Evolutionary conservation across 2,113 vertebrate genomes (phyloP).

Genomic region (Pardalotus punctatus): DNA sequence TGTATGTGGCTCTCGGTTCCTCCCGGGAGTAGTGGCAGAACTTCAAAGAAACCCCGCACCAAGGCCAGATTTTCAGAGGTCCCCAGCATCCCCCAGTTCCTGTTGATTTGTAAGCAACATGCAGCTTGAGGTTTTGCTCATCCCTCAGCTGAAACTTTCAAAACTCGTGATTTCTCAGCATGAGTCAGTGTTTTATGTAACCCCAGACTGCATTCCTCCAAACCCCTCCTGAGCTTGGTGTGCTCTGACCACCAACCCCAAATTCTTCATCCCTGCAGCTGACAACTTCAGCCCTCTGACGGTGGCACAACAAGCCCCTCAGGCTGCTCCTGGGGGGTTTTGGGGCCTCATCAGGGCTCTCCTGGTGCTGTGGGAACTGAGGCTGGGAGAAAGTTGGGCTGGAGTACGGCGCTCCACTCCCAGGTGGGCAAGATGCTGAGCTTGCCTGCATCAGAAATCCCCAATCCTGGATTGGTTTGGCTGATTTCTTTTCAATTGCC

Average conservation of each 20-base stretch:
- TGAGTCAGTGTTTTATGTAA: constrained; percentile 60
- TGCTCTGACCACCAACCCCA: neutral
- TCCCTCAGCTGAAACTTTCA: neutral
- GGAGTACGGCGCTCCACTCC: neutral
- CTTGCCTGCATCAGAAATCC: neutral
- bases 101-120: neutral
- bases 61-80: neutral
- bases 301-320: neutral
- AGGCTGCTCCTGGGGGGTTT: neutral
- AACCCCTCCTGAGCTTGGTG: neutral
- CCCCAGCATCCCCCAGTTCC: neutral
- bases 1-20: rapidly evolving
- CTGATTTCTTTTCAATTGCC: neutral
- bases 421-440: neutral
- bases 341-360: rapidly evolving
- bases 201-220: constrained; percentile 19
- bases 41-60: neutral
- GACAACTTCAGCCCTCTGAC: neutral
- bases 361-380: neutral
- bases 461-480: neutral
- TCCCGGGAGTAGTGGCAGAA: neutral
- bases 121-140: neutral
- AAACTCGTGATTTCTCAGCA: constrained; percentile 28
- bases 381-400: neutral
- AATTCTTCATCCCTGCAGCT: neutral